Conservation (phyloP, 1,140 invertebrate genomes). For the Drosophila miranda region DNA sequence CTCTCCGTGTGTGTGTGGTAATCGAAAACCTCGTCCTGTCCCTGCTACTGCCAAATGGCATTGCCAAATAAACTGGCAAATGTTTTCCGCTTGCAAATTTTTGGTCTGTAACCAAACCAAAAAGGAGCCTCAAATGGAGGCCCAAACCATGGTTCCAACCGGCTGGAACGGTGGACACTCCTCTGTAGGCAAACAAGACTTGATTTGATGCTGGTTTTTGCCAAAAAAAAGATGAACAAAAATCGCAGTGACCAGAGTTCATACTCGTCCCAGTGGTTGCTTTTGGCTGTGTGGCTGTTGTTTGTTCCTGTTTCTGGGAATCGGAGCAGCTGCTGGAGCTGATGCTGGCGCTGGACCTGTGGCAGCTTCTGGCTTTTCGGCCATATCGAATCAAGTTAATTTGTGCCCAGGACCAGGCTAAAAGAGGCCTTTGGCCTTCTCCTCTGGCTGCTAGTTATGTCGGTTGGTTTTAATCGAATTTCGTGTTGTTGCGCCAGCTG, state of each 20-base stretch:
- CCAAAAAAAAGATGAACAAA: slow-evolving; percentile 18
- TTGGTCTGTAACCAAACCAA: slow-evolving; percentile 4
- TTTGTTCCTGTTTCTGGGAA: slow-evolving; percentile 30
- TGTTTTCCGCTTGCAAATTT: slow-evolving; percentile 39
- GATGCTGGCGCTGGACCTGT: neutral
- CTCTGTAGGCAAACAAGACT: slow-evolving; percentile 40
- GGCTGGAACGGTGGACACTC: slow-evolving; percentile 12
- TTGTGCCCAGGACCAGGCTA: slow-evolving; percentile 27
- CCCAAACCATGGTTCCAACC: too few relatives aligned
- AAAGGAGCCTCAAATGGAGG: neutral
- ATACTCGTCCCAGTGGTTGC: neutral
- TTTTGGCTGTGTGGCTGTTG: neutral
- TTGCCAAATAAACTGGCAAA: slow-evolving; percentile 43
- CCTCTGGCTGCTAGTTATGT: slow-evolving; percentile 40
- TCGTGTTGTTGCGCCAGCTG: slow-evolving; percentile 23
- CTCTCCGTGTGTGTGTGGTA: slow-evolving; percentile 30
- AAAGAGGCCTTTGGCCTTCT: neutral
- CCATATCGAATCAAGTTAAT: slow-evolving; percentile 61
- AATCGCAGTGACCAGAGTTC: slow-evolving; percentile 3
- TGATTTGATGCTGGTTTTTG: slow-evolving; percentile 37
- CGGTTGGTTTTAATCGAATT: slow-evolving; percentile 55
- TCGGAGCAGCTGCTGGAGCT: slow-evolving; percentile 42
- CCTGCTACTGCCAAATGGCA: slow-evolving; percentile 21
- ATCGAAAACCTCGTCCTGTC: slow-evolving; percentile 31
- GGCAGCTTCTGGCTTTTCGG: slow-evolving; percentile 34